Percentiles rank a stretch among this genome's conserved stretches.
These are phyloP conservation scores for Acanthopagrus latus DNA, from an alignment of 2,797 vertebrate genomes.

Conservation along the genomic window DNA sequence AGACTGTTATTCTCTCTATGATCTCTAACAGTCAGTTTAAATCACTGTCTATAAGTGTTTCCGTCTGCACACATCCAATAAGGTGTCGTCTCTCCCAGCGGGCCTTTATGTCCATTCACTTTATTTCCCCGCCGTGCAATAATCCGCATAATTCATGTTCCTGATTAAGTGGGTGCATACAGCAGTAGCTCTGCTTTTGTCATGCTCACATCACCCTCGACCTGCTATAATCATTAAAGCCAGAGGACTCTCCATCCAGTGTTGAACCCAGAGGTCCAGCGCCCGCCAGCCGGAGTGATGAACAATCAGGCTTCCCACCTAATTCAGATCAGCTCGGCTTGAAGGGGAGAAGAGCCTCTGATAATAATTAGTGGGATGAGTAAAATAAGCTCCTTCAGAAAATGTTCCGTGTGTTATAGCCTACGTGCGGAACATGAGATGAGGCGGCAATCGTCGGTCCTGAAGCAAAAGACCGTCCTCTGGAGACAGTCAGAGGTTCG, in stretches of 20 bases:
- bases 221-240: constrained; percentile 13
- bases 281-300: constrained; percentile 45
- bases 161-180: constrained; percentile 43
- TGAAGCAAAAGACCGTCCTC: background rate
- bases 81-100: constrained; percentile 9
- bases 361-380: constrained; percentile 54
- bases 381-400: constrained; percentile 38
- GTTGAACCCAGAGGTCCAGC: constrained; percentile 29
- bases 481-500: constrained; percentile 9
- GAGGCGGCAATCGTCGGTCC: constrained; percentile 15
- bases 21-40: background rate
- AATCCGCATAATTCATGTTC: constrained; percentile 58
- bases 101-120: background rate
- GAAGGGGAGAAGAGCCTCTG: constrained; percentile 46
- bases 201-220: background rate
- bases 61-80: background rate
- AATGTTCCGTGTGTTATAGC: background rate
- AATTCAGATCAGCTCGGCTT: constrained; percentile 55
- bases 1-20: no score
- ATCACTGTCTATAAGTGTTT: constrained; percentile 8
- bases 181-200: constrained; percentile 22
- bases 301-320: constrained; percentile 61
- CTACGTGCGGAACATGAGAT: constrained; percentile 18
- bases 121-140: constrained; percentile 12
- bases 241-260: constrained; percentile 10